Conservation (phyloP, 2,888 invertebrate genomes). For the Ectemnius continuus region DNA sequence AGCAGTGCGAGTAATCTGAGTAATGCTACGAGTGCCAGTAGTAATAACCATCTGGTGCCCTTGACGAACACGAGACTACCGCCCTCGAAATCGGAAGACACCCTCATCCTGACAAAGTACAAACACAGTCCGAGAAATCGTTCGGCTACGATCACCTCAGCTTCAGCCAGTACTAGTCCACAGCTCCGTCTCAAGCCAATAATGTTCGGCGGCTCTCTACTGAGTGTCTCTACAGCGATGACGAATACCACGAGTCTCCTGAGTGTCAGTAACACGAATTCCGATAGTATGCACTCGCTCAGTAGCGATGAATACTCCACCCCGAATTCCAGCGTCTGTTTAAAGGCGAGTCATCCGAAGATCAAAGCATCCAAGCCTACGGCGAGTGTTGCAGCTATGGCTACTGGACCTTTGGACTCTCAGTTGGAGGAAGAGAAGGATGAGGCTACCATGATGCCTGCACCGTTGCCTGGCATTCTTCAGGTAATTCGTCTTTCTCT, state of each 20-base stretch:
- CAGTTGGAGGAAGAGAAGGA: conserved; percentile 69
- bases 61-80: conserved; percentile 80
- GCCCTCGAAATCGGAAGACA: conserved; percentile 90
- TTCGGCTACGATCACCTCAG: conserved; percentile 82
- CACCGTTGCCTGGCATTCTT: conserved; percentile 80
- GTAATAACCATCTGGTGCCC: conserved; percentile 49
- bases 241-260: conserved; percentile 70
- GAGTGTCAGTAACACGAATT: conserved; percentile 67
- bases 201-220: conserved; percentile 82
- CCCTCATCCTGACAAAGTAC: conserved; percentile 80
- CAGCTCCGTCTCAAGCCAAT: conserved; percentile 82
- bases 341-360: conserved; percentile 56
- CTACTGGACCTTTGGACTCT: conserved; percentile 64
- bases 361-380: conserved; percentile 67
- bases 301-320: conserved; percentile 70
- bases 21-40: conserved; percentile 43
- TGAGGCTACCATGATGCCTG: conserved; percentile 70
- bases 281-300: conserved; percentile 84
- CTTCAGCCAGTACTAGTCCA: conserved; percentile 86
- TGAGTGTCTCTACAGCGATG: conserved; percentile 82
- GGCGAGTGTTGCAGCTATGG: conserved; percentile 75
- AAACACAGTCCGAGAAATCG: conserved; percentile 79
- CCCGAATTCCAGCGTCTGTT: conserved; percentile 61
- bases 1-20: conserved; percentile 52
- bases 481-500: conserved; percentile 80